These are phyloP conservation scores for Hesperia comma DNA, from an alignment of 2,888 invertebrate species.

Conservation along the genomic window DNA sequence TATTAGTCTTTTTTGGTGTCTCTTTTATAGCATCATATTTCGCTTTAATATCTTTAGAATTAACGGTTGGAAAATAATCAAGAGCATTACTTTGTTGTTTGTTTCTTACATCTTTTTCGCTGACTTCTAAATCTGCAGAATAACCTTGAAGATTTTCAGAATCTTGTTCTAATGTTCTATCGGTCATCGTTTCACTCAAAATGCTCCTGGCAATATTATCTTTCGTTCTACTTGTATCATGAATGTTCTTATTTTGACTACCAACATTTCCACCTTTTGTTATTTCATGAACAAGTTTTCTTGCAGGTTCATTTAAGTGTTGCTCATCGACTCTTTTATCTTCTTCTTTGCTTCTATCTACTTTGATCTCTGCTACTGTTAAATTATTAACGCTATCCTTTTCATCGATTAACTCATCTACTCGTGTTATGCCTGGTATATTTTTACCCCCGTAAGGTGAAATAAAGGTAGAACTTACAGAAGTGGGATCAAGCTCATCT, in stretches of 20 bases:
- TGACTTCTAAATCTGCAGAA: slow-evolving; percentile 5
- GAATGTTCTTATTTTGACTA: not conserved
- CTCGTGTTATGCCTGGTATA: slow-evolving; percentile 4
- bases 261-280: slow-evolving; percentile 13
- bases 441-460: slow-evolving; percentile 19
- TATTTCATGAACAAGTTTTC: slow-evolving; percentile 25
- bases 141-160: slow-evolving; percentile 18
- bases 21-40: no score
- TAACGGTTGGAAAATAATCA: no score
- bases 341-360: slow-evolving; percentile 5
- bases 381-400: not conserved
- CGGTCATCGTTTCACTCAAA: not conserved
- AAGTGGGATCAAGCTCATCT: slow-evolving; percentile 8
- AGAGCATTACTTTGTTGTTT: not conserved
- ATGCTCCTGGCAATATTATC: not conserved
- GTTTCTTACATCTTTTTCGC: not conserved
- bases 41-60: no score
- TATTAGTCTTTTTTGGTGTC: not conserved
- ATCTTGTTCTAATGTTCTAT: not conserved
- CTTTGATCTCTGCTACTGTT: not conserved
- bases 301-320: slow-evolving; percentile 24
- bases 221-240: not conserved
- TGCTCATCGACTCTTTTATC: not conserved
- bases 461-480: slow-evolving; percentile 27
- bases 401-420: slow-evolving; percentile 23